Base-by-base conservation (phyloP, 2,888 invertebrate species). In the Unio delphinus region DNA sequence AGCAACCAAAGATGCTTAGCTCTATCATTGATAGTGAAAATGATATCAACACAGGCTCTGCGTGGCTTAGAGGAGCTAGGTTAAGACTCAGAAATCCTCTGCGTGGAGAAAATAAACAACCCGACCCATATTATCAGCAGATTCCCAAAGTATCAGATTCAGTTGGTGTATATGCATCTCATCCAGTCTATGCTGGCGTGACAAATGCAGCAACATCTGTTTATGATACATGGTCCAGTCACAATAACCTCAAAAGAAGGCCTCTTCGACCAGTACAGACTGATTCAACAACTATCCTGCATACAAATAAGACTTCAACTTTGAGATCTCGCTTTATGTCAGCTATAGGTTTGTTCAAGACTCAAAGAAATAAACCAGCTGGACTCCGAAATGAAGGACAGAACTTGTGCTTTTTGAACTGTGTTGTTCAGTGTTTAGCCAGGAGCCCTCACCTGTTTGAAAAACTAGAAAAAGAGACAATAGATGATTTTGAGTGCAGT, bases 341-440 rank as follows among this genome's bases (percentile, higher is more conserved):
- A 57, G 83, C 80, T 7, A 75, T 86, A 67, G 84, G 87, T 11
- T 77, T 83, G 28, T 70, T 75, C 20, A 66, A 66, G 11, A 30
- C 70, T 45, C 59, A 26, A 23, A 61, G 58, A 26, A 68, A 69
- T 8, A 80, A 75, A 59, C 87, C 87, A 54, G 80, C 82, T 45
- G 89, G 89, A 4, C 71, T 89, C 55, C 74, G 78, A 62, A 88
- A 88, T 74, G 82, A 83, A 67, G 86, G 87, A 11, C 85, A 85
- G 64, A 88, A 88, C 68, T 65, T 88, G 64, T 89, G 89, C 72
- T 89, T 88, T 72, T 81, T 88, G 75, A 89, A 88, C 75, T 80
- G 86, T 58, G 80, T 87, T n/a, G 69, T 89, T 26, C 89, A 89
- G 77, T 88, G 88, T 73, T 69, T 88, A 45, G 80, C 87, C 5